Evolutionary conservation across 2,113 vertebrate species (phyloP), one percentile per base, ranked within the genome.

Genomic region (Orcinus orca): DNA sequence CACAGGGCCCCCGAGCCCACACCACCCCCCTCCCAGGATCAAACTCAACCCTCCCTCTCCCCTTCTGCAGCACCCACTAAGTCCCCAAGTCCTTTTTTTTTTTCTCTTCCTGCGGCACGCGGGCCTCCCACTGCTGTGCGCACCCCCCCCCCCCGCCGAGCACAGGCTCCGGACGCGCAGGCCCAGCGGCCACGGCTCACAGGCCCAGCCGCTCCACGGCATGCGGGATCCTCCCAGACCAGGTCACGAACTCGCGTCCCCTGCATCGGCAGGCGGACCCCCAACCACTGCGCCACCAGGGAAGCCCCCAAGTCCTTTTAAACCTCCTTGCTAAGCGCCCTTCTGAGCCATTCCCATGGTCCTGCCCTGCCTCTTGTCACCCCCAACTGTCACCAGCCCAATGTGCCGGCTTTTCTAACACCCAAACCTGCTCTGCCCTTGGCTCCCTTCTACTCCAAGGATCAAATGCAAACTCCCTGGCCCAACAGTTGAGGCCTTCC

Each of bases 201-300:
- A 0, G 44, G 44, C 44, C 44, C 10, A 47, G 44, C 44, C 44
- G 2, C 2, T 10, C 44, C 44, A 0, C 8, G 44, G 44, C 9
- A 47, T 47, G 44, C 9, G 9, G 44, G 44, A 47, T 47, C 44
- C 2, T 47, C 44, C 44, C 9, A 10, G 44, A 47, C 9, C 44
- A 10, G 44, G 44, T 10, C 44, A 10, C 44, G 44, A 47, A 47
- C 44, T 10, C 10, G 44, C 10, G 9, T 47, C 2, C 44, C 44
- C 44, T 47, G 44, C 44, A 47, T 47, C 10, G 44, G 44, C 44
- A 47, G 44, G 44, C 8, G 44, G 44, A 0, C 44, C 9, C 44
- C 9, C 44, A 47, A 47, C 44, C 44, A 47, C 10, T 47, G 44
- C 2, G 10, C 44, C 44, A 47, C 44, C 44, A 47, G 44, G 44